These are phyloP conservation scores for Philhelius pedissequus DNA, from an alignment of 2,888 invertebrate species.

Conservation along the genomic window DNA sequence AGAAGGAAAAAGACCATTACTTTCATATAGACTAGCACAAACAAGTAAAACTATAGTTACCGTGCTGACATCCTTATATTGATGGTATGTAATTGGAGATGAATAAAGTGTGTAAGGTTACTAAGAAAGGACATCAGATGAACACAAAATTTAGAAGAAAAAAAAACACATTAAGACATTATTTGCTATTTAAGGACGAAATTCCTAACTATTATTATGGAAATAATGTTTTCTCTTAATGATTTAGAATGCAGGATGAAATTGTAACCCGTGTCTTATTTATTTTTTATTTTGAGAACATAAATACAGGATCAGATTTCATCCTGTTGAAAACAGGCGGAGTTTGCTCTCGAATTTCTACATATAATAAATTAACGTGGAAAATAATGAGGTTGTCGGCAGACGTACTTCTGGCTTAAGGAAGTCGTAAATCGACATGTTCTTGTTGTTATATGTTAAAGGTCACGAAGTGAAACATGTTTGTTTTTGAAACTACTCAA, in stretches of 20 bases:
- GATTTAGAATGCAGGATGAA: constrained; percentile 17
- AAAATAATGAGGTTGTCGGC: constrained; percentile 19
- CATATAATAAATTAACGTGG: constrained; percentile 20
- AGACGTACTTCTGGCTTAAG: constrained; percentile 7
- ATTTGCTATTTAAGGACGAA: constrained; percentile 50
- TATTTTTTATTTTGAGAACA: not conserved
- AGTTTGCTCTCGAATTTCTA: constrained; percentile 16
- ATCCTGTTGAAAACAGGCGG: constrained; percentile 64
- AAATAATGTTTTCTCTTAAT: constrained; percentile 7
- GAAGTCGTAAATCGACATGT: constrained; percentile 54
- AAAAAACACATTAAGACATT: constrained; percentile 33
- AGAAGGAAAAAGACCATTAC: not conserved
- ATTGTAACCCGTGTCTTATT: not conserved
- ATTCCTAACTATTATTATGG: not conserved
- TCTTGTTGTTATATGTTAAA: not conserved
- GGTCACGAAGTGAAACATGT: constrained; percentile 32
- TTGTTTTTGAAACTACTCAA: not conserved
- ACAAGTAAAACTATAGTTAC: constrained; percentile 26
- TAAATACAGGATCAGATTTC: constrained; percentile 50
- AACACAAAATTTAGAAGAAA: not conserved
- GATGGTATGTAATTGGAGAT: constrained; percentile 57
- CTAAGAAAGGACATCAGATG: constrained; percentile 9
- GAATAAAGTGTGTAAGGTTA: constrained; percentile 51
- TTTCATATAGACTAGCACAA: constrained; percentile 1
- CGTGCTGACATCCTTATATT: constrained; percentile 39